A percentile compares a stretch with the other conserved stretches of the same genome.
Evolutionary conservation across 1,140 invertebrate species (phyloP).

Genomic region (Drosophila setifemur): DNA sequence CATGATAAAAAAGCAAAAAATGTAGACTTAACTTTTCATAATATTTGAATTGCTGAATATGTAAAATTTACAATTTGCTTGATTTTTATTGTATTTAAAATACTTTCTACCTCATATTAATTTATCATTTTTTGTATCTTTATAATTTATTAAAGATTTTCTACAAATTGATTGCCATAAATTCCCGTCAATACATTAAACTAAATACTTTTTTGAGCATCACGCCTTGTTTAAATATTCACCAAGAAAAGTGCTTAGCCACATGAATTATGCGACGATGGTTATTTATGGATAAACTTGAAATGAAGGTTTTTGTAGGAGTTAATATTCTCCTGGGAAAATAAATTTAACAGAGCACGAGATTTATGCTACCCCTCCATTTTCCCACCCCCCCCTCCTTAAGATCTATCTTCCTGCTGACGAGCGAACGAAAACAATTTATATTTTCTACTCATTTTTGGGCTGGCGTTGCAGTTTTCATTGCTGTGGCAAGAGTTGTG

Average conservation of each 20-base stretch:
- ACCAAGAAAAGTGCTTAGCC: slow-evolving; percentile 2
- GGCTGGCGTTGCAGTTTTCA: slow-evolving; percentile 31
- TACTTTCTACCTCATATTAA: no score
- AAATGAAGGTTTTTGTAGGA: not conserved
- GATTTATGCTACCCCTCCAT: slow-evolving; percentile 5
- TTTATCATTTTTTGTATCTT: not conserved
- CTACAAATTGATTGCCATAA: not conserved
- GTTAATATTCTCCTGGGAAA: not conserved
- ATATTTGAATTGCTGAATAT: no score
- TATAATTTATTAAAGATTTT: not conserved
- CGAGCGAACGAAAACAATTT: slow-evolving; percentile 32
- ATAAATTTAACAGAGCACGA: not conserved
- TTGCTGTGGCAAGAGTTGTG: no score
- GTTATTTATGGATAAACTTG: slow-evolving; percentile 43
- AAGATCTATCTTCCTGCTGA: slow-evolving; percentile 1
- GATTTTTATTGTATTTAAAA: no score
- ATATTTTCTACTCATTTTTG: slow-evolving; percentile 46
- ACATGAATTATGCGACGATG: slow-evolving; percentile 2
- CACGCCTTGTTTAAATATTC: no score
- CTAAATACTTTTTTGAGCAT: not conserved
- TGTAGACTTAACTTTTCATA: no score
- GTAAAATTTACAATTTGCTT: no score
- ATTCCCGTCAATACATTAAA: not conserved
- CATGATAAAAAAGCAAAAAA: no score
- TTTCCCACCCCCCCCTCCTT: not conserved